Evolutionary conservation across 2,888 invertebrate genomes (phyloP).

Genomic region (Temnothorax unifasciatus): DNA sequence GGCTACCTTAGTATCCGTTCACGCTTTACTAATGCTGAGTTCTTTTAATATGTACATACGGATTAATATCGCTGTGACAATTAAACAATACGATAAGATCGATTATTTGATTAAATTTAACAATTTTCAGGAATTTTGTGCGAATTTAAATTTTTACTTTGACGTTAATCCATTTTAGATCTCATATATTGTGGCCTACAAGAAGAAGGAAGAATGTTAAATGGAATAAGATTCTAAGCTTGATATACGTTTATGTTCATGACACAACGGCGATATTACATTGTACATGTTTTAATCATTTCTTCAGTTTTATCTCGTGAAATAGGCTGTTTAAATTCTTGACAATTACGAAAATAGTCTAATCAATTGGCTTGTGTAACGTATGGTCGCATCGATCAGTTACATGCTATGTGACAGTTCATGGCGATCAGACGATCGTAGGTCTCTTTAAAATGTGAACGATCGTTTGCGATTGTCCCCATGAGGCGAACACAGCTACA

Average conservation of each 20-base stretch:
- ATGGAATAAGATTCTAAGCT: neutral
- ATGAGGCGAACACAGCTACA: conserved; percentile 60
- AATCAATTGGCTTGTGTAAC: neutral
- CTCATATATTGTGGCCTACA: neutral
- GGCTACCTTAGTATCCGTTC: neutral
- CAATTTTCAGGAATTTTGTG: conserved; percentile 4
- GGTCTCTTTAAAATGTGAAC: conserved; percentile 25
- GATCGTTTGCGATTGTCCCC: conserved; percentile 13
- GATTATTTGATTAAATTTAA: neutral
- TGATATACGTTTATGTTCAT: neutral
- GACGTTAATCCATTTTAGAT: neutral
- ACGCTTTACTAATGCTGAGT: neutral
- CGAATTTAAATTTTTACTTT: neutral
- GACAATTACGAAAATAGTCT: neutral
- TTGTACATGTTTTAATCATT: neutral
- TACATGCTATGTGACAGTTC: conserved; percentile 3
- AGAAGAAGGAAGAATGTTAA: neutral
- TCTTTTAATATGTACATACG: neutral
- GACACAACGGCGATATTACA: neutral
- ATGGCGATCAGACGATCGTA: conserved; percentile 20
- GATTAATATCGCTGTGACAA: neutral
- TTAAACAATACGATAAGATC: neutral
- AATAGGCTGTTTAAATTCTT: neutral
- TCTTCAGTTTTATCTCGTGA: neutral
- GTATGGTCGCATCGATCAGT: neutral